Evolutionary conservation across 2,888 invertebrate species (phyloP), one percentile per base, ranked within the genome.

Genomic region (Ichneumon xanthorius): DNA sequence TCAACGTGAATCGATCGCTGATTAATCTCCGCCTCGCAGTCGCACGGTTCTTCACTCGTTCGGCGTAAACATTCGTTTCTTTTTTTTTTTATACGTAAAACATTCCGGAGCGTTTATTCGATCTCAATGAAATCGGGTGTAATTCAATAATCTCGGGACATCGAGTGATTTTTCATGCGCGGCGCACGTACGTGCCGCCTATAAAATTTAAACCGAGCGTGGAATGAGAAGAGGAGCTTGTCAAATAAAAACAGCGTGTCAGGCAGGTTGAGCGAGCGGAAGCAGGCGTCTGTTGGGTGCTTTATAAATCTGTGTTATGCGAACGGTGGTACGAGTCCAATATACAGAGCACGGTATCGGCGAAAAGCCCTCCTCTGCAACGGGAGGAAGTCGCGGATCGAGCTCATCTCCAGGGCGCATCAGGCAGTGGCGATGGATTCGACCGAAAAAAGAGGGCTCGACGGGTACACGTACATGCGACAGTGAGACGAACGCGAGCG

Each of bases 1-100:
- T 79, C 78, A 85, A 65, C 73, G 37, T 30, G 70, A 71, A 85
- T 85, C 75, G 75, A 79, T 84, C 84, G 11, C 76, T 65, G 72
- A 80, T 79, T 22, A 33, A 71, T 65, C 73, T 72, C 48, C 2
- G 22, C 65, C 16, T 5, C 61, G 14, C 40, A 1, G 53, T 40
- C n/a, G 53, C 22, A 37, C 53, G 5, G 19, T 50, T 55, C 4
- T 4, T 3, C 7, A 22, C 19, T 9, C 9, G 40, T 40, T 40
- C 40, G 4, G 37, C 37, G 40, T 40, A 40, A 40, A 40, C 40
- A 40, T 33, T 33, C 0, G 2, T 30, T 33, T 30, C 2, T 37
- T 37, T 37, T 37, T 40, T 40, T 40, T 40, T 40, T 2, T 0
- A 40, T 40, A 5, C 40, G 11, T 11, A 45, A 40, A 45, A 45